Evolutionary conservation across 1,140 invertebrate species (phyloP).

Genomic region (Eciton burchellii): DNA sequence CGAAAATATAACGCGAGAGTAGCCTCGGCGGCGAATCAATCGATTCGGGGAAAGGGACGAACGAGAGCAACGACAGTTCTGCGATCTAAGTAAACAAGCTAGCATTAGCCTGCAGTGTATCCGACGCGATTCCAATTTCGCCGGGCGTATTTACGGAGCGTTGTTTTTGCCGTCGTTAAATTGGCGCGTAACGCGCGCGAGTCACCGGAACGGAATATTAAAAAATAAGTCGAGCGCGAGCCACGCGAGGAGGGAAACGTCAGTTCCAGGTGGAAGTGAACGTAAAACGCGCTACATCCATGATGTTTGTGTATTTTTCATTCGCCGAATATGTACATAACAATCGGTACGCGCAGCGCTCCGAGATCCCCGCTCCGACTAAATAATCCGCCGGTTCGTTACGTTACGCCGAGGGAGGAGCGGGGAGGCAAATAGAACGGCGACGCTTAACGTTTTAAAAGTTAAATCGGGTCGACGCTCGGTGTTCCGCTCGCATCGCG

Average conservation of each 20-base stretch:
- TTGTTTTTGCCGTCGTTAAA: slow-evolving; percentile 28
- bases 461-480: slow-evolving; percentile 61
- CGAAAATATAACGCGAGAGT: not conserved
- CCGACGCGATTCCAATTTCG: not conserved
- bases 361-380: not conserved
- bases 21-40: not conserved
- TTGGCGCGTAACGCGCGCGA: slow-evolving; percentile 16
- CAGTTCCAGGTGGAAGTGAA: slow-evolving; percentile 41
- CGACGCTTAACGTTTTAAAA: slow-evolving; percentile 69
- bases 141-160: not conserved
- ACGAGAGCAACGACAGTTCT: not conserved
- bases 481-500: not conserved
- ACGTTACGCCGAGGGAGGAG: slow-evolving; percentile 43
- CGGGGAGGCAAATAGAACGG: slow-evolving; percentile 27
- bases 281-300: slow-evolving; percentile 8
- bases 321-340: slow-evolving; percentile 57
- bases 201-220: slow-evolving; percentile 6
- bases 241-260: slow-evolving; percentile 27
- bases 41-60: not conserved
- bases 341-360: slow-evolving; percentile 39
- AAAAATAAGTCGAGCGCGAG: slow-evolving; percentile 44
- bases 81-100: slow-evolving; percentile 17
- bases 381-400: slow-evolving; percentile 64
- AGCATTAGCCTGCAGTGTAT: not conserved
- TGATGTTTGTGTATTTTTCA: slow-evolving; percentile 54